Conservation (phyloP, 1,140 invertebrate species). For the Marisa cornuarietis region DNA sequence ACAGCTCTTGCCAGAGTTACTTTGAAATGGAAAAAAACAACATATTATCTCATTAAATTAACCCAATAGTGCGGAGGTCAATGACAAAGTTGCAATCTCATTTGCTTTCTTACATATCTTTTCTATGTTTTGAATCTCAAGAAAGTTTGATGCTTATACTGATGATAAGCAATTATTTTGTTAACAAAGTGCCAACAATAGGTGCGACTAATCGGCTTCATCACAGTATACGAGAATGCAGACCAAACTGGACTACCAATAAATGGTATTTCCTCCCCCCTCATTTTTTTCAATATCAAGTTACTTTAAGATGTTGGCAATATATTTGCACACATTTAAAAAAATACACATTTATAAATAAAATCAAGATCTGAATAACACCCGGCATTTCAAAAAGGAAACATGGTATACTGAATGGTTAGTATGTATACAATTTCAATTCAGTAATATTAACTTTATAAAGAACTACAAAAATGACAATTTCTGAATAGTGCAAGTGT, state of each 20-base stretch:
- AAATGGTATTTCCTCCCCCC: not conserved
- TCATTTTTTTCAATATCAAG: no score
- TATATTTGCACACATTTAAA: no score
- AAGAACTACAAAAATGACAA: no score
- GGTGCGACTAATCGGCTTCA: no score
- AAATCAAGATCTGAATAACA: not conserved
- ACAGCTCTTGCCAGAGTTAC: constrained; percentile 78
- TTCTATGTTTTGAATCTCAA: not conserved
- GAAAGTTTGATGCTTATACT: no score
- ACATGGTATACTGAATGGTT: not conserved
- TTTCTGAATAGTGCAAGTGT: no score
- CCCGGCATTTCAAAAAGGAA: not conserved
- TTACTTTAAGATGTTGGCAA: no score
- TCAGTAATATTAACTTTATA: no score
- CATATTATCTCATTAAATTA: not conserved
- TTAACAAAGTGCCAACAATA: not conserved
- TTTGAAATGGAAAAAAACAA: constrained; percentile 57
- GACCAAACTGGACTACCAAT: not conserved
- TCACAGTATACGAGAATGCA: no score
- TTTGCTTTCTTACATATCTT: not conserved
- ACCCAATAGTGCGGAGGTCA: no score
- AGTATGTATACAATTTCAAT: not conserved
- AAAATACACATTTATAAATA: no score
- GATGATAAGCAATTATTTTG: not conserved
- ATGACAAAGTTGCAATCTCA: constrained; percentile 6